Evolutionary conservation across 2,113 vertebrate genomes (phyloP).

Genomic region (Saccopteryx bilineata): DNA sequence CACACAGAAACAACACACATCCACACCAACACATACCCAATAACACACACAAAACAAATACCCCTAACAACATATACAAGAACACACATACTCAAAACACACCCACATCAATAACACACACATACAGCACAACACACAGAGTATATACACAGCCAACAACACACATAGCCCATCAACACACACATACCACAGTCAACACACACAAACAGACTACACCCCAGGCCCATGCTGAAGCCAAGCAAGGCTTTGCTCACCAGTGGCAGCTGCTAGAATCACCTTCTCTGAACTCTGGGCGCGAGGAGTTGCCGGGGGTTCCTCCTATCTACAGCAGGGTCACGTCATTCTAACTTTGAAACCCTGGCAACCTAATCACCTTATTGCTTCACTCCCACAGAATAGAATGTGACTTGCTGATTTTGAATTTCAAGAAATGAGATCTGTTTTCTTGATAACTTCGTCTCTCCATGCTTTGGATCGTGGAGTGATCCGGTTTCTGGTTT

Average conservation of each 20-base stretch:
- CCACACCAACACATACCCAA: not conserved
- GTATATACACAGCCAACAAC: not conserved
- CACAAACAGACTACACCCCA: not conserved
- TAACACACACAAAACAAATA: not conserved
- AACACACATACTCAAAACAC: not conserved
- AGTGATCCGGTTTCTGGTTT: not conserved
- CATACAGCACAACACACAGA: not conserved
- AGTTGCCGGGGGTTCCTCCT: not conserved
- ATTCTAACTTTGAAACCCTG: slow-evolving; percentile 15
- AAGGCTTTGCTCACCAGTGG: not conserved
- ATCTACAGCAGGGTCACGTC: not conserved
- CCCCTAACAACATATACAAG: not conserved
- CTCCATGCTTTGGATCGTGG: not conserved
- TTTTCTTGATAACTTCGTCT: slow-evolving; percentile 30
- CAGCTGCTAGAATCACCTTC: not conserved
- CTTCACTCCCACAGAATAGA: slow-evolving; percentile 43
- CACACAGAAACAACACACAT: not conserved
- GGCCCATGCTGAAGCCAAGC: not conserved
- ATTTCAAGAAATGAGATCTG: slow-evolving; percentile 46
- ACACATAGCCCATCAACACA: not conserved
- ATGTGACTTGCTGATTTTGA: slow-evolving; percentile 59
- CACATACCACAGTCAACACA: not conserved
- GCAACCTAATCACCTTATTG: slow-evolving; percentile 49
- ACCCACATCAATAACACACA: not conserved
- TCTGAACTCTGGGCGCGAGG: not conserved